phyloP scores from a whole-genome alignment of 1,140 invertebrate genomes.

The Orchestia grillus region DNA sequence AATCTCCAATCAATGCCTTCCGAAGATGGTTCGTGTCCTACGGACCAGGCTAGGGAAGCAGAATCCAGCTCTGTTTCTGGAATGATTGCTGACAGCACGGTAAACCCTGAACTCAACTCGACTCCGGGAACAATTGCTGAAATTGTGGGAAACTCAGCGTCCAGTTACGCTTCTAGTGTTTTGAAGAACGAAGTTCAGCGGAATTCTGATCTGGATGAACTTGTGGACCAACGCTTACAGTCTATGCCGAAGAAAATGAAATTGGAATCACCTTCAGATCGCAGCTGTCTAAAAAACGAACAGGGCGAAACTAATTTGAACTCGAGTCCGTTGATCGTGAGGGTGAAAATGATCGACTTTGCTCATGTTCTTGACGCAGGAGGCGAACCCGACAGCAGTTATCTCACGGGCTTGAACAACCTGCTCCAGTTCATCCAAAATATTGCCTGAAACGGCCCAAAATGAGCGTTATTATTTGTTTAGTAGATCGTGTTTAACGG shows the following conservation, averaged over 20 bases:
- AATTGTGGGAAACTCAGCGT: neutral
- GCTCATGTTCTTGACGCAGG: slow-evolving; percentile 26
- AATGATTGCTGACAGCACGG: neutral
- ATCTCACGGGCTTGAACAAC: neutral
- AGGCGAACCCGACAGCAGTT: neutral
- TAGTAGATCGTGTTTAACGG: neutral
- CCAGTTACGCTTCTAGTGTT: neutral
- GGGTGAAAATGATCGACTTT: slow-evolving; percentile 31
- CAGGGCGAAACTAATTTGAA: neutral
- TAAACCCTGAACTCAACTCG: neutral
- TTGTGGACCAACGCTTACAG: neutral
- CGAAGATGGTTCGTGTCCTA: neutral
- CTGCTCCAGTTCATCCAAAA: neutral
- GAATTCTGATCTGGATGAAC: neutral
- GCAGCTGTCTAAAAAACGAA: neutral
- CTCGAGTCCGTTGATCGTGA: neutral
- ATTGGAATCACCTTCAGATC: neutral
- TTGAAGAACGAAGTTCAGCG: neutral
- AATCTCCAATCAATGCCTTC: neutral
- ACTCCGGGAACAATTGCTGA: neutral
- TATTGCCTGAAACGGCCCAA: neutral
- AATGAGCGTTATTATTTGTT: neutral
- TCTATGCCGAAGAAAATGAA: neutral
- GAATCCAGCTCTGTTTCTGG: neutral
- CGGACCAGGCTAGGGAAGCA: neutral